Base-by-base conservation (phyloP, 2,888 invertebrate genomes). In the Drosophila crucigera region DNA sequence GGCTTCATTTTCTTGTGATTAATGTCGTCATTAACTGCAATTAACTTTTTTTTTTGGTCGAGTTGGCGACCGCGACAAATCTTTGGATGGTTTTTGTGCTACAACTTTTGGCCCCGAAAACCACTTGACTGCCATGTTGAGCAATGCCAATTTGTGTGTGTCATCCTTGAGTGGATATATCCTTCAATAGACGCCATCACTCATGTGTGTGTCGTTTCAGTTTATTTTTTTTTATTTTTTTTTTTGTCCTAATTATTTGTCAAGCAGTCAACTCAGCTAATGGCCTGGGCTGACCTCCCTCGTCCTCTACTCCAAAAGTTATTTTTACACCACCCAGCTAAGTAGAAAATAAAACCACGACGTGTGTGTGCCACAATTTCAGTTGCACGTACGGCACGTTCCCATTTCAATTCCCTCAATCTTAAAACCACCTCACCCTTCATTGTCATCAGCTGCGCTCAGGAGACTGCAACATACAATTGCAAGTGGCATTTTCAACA, bases 11-110 rank as follows among this genome's bases (percentile, higher is more conserved):
- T 91, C 86, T 84, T 91, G 87, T 92, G 92, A 92, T 92, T 91
- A 92, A 92, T 92, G 91, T 91, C 90, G 91, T 91, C 91, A 92
- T 92, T 92, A 92, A 91, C 91, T 89, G 91, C 92, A 92, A 92
- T 92, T 92, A 92, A 91, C 89, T 91, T 91, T 5, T 90, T 82
- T 82, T 80, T 82, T 80, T 81, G 79, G 80, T 30, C 33, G 79
- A 82, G 76, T 85, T 74, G 68, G 72, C 62, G 59, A 71, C 78
- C 85, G 90, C 86, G 90, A 76, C 89, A 85, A 85, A 85, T 90
- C 85, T 90, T 81, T 68, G 68, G 68, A 68, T 78, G 76, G 74
- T 83, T 81, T 67, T 80, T 78, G 80, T 66, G 37, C 49, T 55
- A 54, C 68, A 70, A 84, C 79, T 81, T 81, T 56, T 41, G n/a